These are phyloP conservation scores for Neoniphon sammara DNA, from an alignment of 2,797 vertebrate genomes.

Conservation along the genomic window DNA sequence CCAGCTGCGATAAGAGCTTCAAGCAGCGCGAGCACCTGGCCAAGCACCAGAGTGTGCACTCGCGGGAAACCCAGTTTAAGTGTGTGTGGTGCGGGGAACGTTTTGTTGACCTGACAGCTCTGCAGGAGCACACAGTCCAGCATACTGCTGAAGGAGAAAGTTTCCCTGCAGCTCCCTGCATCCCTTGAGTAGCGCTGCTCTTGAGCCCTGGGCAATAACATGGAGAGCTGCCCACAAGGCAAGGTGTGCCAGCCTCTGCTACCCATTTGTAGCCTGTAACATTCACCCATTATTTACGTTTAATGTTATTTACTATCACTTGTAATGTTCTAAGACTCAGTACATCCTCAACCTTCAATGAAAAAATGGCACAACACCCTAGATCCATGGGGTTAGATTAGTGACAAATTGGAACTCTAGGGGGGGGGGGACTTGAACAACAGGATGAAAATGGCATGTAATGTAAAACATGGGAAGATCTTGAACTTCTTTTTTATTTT, in stretches of 20 bases:
- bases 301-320: slow-evolving; percentile 37
- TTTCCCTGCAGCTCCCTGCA: slow-evolving; percentile 92
- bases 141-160: slow-evolving; percentile 92
- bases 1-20: slow-evolving; percentile 96
- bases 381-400: slow-evolving; percentile 13
- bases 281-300: slow-evolving; percentile 45
- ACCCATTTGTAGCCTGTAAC: slow-evolving; percentile 52
- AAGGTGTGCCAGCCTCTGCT: slow-evolving; percentile 52
- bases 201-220: slow-evolving; percentile 11
- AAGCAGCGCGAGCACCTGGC: slow-evolving; percentile 98
- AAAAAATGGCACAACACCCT: slow-evolving; percentile 41
- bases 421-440: not conserved
- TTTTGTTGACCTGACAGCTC: slow-evolving; percentile 91
- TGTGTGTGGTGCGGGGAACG: slow-evolving; percentile 97
- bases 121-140: slow-evolving; percentile 97
- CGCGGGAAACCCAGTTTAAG: slow-evolving; percentile 96
- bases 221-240: slow-evolving; percentile 35
- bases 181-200: slow-evolving; percentile 76
- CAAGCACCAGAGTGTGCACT: slow-evolving; percentile 96
- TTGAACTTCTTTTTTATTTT: slow-evolving; percentile 3
- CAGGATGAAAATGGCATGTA: slow-evolving; percentile 35
- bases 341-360: slow-evolving; percentile 33
- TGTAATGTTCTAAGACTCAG: slow-evolving; percentile 35
- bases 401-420: slow-evolving; percentile 5
- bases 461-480: slow-evolving; percentile 47